phyloP scores from a whole-genome alignment of 2,797 vertebrate species.

The Hylomyscus alleni region DNA sequence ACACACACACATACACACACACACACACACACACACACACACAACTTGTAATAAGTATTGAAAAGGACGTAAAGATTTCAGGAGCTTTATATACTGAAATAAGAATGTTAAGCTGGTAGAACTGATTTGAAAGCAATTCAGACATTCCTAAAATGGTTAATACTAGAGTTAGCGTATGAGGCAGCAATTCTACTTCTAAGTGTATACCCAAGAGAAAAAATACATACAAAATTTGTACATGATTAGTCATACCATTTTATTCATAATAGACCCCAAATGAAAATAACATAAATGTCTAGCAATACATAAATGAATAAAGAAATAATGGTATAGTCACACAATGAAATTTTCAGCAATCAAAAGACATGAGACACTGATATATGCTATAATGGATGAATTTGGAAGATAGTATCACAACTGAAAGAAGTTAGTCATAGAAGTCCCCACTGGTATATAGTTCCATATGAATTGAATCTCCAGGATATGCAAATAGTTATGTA shows the following conservation, averaged over 20 bases:
- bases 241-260: not conserved
- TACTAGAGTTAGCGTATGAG: not conserved
- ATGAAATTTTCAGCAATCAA: slow-evolving; percentile 5
- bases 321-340: not conserved
- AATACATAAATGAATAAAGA: slow-evolving; percentile 20
- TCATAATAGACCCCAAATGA: not conserved
- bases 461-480: not conserved
- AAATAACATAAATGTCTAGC: not conserved
- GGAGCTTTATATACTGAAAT: slow-evolving; percentile 12
- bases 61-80: not conserved
- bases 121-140: not conserved
- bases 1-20: too few relatives aligned
- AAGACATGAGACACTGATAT: slow-evolving; percentile 30
- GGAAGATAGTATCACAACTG: slow-evolving; percentile 17
- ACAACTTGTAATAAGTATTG: slow-evolving; percentile 1
- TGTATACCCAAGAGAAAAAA: slow-evolving; percentile 43
- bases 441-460: not conserved
- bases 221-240: slow-evolving; percentile 5
- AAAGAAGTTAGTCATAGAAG: slow-evolving; percentile 45
- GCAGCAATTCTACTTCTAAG: slow-evolving; percentile 5
- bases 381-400: not conserved
- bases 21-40: too few relatives aligned
- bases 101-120: not conserved
- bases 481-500: not conserved
- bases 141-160: not conserved